phyloP scores from a whole-genome alignment of 2,797 vertebrate genomes.

The Pygocentrus nattereri region DNA sequence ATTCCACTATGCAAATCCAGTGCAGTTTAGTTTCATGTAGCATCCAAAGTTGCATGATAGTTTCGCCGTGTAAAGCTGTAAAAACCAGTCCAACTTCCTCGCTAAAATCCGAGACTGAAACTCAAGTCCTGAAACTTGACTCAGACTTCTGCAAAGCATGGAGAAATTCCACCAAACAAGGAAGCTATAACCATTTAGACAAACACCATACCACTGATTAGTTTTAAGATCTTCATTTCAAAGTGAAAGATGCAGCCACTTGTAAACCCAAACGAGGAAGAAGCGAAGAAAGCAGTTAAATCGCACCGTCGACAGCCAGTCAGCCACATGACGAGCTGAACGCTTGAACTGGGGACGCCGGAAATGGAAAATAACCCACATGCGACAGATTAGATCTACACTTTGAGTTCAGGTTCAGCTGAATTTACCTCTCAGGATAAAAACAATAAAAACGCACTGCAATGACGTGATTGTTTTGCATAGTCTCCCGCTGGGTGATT shows the following conservation, averaged over 20 bases:
- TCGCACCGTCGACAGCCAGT: not conserved
- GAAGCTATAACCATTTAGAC: not conserved
- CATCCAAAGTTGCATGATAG: too few species aligned
- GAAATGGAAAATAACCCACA: not conserved
- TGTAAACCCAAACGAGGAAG: not conserved
- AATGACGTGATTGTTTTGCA: not conserved
- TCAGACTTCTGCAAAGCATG: too few species aligned
- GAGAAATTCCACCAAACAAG: not conserved
- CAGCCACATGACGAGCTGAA: not conserved
- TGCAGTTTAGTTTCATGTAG: too few species aligned
- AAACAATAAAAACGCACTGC: not conserved
- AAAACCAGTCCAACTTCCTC: too few species aligned
- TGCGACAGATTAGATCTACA: too few species aligned
- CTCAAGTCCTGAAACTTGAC: too few species aligned
- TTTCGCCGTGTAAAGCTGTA: too few species aligned
- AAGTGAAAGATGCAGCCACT: not conserved
- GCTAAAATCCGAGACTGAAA: too few species aligned
- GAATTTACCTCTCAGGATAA: conserved; percentile 36
- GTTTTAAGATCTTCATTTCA: not conserved
- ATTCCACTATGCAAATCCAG: too few species aligned
- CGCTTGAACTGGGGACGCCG: not conserved
- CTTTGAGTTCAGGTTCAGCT: conserved; percentile 14
- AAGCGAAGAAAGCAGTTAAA: not conserved
- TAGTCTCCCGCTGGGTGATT: not conserved
- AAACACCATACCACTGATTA: not conserved